Conservation (phyloP, 2,888 invertebrate species). For the Cheilosia impressa region DNA sequence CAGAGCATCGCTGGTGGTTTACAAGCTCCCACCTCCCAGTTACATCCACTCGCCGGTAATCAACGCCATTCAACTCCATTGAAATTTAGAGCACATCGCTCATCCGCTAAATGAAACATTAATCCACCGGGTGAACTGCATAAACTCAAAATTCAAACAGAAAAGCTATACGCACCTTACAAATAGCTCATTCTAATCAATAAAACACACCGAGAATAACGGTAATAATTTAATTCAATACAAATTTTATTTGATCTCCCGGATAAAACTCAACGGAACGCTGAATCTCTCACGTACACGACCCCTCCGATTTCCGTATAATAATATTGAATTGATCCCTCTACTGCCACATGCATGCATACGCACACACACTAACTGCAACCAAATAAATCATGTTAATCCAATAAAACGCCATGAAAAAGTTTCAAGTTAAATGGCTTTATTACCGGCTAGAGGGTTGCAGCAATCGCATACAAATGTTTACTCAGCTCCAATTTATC, state of each 20-base stretch:
- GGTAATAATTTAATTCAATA: conserved; percentile 69
- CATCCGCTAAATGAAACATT: background rate
- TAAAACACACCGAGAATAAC: conserved; percentile 44
- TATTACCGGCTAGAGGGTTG: conserved; percentile 69
- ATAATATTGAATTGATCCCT: conserved; percentile 72
- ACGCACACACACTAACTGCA: conserved; percentile 7
- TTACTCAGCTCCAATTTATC: conserved; percentile 56
- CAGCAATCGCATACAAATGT: conserved; percentile 73
- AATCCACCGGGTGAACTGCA: conserved; percentile 8
- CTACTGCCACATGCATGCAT: background rate
- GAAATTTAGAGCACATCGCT: background rate
- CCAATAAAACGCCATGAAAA: conserved; percentile 73
- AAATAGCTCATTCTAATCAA: conserved; percentile 59
- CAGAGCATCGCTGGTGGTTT: background rate
- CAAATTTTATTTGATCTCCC: conserved; percentile 64
- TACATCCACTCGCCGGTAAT: conserved; percentile 6
- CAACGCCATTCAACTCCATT: background rate
- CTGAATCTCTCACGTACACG: conserved; percentile 60
- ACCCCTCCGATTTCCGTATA: conserved; percentile 54
- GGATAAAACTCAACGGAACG: conserved; percentile 30
- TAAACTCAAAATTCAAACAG: background rate
- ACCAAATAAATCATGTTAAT: conserved; percentile 73
- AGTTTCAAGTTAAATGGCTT: conserved; percentile 75
- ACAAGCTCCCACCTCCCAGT: background rate
- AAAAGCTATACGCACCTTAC: background rate